Conservation (phyloP, 2,113 vertebrate species). For the Percina caprodes region DNA sequence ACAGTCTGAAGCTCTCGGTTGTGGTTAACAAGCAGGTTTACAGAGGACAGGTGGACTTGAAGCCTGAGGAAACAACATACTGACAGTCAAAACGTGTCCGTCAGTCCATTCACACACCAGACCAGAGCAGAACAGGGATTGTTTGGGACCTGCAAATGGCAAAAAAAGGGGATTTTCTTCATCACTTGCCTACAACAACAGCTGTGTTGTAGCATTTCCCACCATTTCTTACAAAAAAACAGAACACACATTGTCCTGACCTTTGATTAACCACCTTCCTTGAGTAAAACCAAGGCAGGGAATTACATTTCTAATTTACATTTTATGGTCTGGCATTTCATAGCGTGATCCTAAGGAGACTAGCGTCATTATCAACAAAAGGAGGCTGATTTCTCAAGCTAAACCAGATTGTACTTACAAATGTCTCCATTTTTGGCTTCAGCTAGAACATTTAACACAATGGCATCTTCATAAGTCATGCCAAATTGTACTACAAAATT, state of each 20-base stretch:
- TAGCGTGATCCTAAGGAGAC: conserved; percentile 64
- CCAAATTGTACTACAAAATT: conserved; percentile 66
- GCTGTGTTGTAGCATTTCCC: conserved; percentile 38
- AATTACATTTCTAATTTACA: conserved; percentile 13
- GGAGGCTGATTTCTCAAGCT: conserved; percentile 51
- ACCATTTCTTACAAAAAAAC: conserved; percentile 56
- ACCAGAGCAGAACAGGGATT: conserved; percentile 78
- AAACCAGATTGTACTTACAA: conserved; percentile 66
- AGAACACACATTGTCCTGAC: conserved; percentile 59
- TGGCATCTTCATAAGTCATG: conserved; percentile 54
- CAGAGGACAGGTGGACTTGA: conserved; percentile 66
- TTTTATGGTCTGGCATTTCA: conserved; percentile 62
- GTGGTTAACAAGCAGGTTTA: conserved; percentile 76
- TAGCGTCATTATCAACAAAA: conserved; percentile 43
- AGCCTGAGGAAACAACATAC: conserved; percentile 60
- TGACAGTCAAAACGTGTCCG: conserved; percentile 63
- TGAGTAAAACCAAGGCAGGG: conserved; percentile 54
- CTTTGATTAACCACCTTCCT: conserved; percentile 53
- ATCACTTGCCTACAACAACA: conserved; percentile 41
- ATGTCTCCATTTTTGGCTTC: conserved; percentile 74
- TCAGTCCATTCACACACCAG: conserved; percentile 68
- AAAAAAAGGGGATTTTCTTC: conserved; percentile 62
- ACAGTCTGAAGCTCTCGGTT: conserved; percentile 77
- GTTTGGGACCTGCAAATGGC: conserved; percentile 78
- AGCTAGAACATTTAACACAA: conserved; percentile 70